These are phyloP conservation scores for Diabrotica virgifera DNA, from an alignment of 1,140 invertebrate species.

Conservation along the genomic window DNA sequence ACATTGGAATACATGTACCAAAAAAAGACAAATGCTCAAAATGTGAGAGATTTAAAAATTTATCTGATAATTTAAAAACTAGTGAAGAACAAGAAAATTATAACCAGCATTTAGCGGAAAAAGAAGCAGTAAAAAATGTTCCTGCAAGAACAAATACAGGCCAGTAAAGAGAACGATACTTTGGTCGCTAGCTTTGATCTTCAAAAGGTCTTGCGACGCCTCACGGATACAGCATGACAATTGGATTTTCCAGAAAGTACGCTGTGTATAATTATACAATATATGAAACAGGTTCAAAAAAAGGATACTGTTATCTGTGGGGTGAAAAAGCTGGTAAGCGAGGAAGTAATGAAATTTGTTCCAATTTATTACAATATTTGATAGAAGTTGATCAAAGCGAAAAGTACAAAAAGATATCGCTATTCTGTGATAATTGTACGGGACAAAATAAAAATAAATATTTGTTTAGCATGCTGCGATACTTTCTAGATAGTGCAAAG, in stretches of 20 bases:
- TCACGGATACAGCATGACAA: conserved; percentile 10
- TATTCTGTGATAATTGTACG: conserved; percentile 22
- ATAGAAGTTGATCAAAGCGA: conserved; percentile 21
- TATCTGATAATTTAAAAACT: neutral
- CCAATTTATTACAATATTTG: conserved; percentile 26
- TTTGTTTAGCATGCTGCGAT: conserved; percentile 21
- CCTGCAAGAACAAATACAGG: conserved; percentile 14
- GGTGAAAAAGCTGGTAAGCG: conserved; percentile 21
- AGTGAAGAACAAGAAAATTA: neutral
- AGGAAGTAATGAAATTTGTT: conserved; percentile 21
- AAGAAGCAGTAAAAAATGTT: conserved; percentile 15
- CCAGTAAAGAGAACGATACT: conserved; percentile 1
- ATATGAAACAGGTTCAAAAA: conserved; percentile 14
- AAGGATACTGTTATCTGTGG: conserved; percentile 24
- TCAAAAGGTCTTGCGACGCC: conserved; percentile 15
- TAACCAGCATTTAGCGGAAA: conserved; percentile 6
- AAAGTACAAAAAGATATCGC: conserved; percentile 16
- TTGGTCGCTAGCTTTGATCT: conserved; percentile 18
- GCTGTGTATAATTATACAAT: conserved; percentile 24
- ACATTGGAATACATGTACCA: too few species aligned
- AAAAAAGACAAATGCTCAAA: conserved; percentile 11
- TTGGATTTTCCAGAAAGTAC: conserved; percentile 15
- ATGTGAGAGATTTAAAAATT: conserved; percentile 30
- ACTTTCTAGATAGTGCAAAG: conserved; percentile 23
- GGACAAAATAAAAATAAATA: conserved; percentile 30